These are phyloP conservation scores for Erynnis tages DNA, from an alignment of 2,888 invertebrate species.

Conservation along the genomic window DNA sequence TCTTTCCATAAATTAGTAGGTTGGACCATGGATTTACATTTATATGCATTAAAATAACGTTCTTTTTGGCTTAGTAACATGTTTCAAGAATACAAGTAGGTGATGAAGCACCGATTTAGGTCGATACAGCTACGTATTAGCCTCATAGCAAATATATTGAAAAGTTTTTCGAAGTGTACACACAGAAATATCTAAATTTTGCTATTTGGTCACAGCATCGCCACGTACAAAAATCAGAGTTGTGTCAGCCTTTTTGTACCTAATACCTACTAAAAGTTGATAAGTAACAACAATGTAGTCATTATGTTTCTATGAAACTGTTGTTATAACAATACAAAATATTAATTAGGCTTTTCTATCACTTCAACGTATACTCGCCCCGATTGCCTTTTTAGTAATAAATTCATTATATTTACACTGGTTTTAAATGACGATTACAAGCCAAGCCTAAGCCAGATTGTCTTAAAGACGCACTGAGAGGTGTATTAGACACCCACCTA, in stretches of 20 bases:
- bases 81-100: conserved; percentile 23
- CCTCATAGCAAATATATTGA: conserved; percentile 15
- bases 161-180: conserved; percentile 22
- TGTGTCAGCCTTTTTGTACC: conserved; percentile 77
- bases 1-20: conserved; percentile 39
- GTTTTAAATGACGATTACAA: conserved; percentile 42
- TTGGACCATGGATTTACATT: conserved; percentile 53
- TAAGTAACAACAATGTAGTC: conserved; percentile 71
- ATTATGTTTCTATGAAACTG: conserved; percentile 79
- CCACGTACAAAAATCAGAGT: conserved; percentile 61
- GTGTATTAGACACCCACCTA: conserved; percentile 31
- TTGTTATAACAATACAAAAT: conserved; percentile 68
- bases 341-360: conserved; percentile 76
- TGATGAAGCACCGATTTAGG: conserved; percentile 26
- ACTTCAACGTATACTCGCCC: conserved; percentile 77
- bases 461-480: conserved; percentile 66
- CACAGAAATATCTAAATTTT: conserved; percentile 23
- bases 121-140: conserved; percentile 5
- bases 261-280: conserved; percentile 75
- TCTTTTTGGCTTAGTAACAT: conserved; percentile 28
- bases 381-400: conserved; percentile 52
- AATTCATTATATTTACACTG: conserved; percentile 54
- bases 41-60: conserved; percentile 36
- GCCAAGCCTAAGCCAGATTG: conserved; percentile 43
- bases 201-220: conserved; percentile 27